Percentiles rank a stretch among this genome's conserved stretches.
These are phyloP conservation scores for Arrhopalites spinosus DNA, from an alignment of 2,888 invertebrate genomes.

Conservation along the genomic window DNA sequence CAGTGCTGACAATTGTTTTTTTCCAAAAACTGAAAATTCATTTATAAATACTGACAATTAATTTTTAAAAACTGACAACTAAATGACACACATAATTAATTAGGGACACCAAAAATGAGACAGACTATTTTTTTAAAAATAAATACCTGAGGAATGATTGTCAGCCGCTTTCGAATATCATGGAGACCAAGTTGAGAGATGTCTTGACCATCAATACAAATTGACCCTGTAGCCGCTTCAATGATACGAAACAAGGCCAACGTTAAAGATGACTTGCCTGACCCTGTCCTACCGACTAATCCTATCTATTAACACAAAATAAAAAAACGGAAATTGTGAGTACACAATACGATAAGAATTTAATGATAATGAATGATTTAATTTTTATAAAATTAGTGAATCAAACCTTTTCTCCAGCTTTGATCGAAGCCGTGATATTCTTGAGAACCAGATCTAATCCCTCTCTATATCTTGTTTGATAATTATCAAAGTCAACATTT, in stretches of 20 bases:
- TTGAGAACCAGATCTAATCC: slow-evolving; percentile 85
- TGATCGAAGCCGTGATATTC: slow-evolving; percentile 75
- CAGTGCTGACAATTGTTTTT: no score
- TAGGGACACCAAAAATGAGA: no score
- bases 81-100: no score
- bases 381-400: no score
- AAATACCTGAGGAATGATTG: slow-evolving; percentile 71
- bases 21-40: no score
- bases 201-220: slow-evolving; percentile 79
- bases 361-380: no score
- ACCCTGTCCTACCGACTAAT: slow-evolving; percentile 16
- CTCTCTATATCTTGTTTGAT: slow-evolving; percentile 83
- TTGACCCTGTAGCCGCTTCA: slow-evolving; percentile 18
- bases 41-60: no score
- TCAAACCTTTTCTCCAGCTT: slow-evolving; percentile 85
- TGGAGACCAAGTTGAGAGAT: slow-evolving; percentile 83
- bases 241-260: slow-evolving; percentile 16
- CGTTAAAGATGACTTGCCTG: slow-evolving; percentile 17
- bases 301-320: background rate
- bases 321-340: background rate
- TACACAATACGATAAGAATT: no score
- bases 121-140: no score
- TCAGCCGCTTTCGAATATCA: slow-evolving; percentile 78
- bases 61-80: no score
- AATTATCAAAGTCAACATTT: slow-evolving; percentile 76